Evolutionary conservation across 2,113 vertebrate genomes (phyloP).

Genomic region (Stegostoma tigrinum): DNA sequence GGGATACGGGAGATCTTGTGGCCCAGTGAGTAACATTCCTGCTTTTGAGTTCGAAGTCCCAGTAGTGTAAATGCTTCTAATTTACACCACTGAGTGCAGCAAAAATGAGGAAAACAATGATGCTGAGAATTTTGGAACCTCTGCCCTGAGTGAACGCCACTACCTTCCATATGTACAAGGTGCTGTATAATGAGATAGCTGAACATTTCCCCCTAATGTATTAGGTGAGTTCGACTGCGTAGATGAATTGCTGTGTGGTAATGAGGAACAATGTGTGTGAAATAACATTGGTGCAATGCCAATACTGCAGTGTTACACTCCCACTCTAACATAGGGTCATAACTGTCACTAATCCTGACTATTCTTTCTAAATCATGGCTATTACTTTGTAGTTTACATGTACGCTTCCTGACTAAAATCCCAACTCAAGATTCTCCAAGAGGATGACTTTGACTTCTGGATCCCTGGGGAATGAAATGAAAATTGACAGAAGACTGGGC

Average conservation of each 20-base stretch:
- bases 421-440: background rate
- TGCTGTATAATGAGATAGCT: background rate
- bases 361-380: background rate
- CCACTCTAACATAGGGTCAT: background rate
- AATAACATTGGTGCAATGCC: background rate
- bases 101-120: no score
- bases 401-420: background rate
- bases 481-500: constrained; percentile 8
- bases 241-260: background rate
- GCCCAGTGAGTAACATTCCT: no score
- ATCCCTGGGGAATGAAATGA: background rate
- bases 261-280: constrained; percentile 17
- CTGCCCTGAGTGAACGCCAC: no score
- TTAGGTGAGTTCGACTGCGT: background rate
- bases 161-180: background rate
- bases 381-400: no score
- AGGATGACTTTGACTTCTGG: background rate
- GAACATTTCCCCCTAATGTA: background rate
- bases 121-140: no score
- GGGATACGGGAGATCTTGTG: no score
- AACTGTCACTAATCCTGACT: background rate
- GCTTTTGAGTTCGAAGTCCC: no score
- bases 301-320: background rate
- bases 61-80: no score
- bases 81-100: no score